Percentiles rank a stretch among this genome's conserved stretches.
phyloP scores from a whole-genome alignment of 2,113 vertebrate species.

The Alces alces region DNA sequence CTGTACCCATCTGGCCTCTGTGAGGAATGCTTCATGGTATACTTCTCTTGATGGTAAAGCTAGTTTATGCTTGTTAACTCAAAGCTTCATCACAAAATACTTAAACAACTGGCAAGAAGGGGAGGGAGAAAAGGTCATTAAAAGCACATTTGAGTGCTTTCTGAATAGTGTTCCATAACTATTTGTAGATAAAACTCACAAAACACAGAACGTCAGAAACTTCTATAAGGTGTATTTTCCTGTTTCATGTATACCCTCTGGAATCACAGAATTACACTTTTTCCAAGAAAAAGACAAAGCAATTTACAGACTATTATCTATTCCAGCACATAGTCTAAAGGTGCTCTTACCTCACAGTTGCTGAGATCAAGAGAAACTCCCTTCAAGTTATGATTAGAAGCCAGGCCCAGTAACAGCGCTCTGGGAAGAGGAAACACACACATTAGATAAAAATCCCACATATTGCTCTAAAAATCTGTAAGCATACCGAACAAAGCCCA shows the following conservation, averaged over 20 bases:
- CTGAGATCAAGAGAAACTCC: constrained; percentile 96
- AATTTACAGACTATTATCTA: neutral
- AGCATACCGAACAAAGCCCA: neutral
- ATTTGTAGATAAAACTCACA: neutral
- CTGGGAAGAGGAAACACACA: constrained; percentile 77
- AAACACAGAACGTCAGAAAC: neutral
- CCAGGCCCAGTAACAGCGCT: constrained; percentile 93
- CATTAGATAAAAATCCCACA: neutral
- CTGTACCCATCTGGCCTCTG: neutral
- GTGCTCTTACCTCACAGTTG: constrained; percentile 92
- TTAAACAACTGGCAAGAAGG: neutral
- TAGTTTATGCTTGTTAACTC: neutral
- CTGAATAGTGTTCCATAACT: neutral
- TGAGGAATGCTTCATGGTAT: neutral
- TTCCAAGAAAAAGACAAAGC: neutral
- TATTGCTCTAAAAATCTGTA: fast-evolving
- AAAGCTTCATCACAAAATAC: neutral
- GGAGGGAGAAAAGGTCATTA: neutral
- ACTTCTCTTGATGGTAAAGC: neutral
- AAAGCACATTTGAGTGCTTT: neutral
- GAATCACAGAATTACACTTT: neutral
- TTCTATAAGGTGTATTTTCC: neutral
- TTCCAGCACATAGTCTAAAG: neutral
- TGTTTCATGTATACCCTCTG: neutral
- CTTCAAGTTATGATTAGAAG: constrained; percentile 92